phyloP scores from a whole-genome alignment of 2,888 invertebrate genomes.

The Yponomeuta evonymella region DNA sequence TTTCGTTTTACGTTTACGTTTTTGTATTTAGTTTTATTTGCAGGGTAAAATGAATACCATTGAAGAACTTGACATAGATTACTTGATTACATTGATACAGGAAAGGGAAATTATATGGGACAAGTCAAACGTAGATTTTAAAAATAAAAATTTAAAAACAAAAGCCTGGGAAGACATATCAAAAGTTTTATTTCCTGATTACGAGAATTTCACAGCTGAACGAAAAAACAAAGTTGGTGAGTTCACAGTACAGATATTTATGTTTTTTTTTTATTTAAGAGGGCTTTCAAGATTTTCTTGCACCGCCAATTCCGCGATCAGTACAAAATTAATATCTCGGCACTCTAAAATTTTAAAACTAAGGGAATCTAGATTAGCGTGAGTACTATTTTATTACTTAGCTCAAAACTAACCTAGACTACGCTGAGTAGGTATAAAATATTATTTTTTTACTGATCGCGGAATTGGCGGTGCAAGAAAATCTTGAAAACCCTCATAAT shows the following conservation, averaged over 20 bases:
- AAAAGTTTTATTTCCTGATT: too few species aligned
- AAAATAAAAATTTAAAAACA: constrained; percentile 19
- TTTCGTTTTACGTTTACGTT: constrained; percentile 18
- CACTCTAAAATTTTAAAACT: constrained; percentile 24
- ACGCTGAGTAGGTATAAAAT: constrained; percentile 19
- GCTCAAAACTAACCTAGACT: constrained; percentile 22
- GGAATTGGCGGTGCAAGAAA: too few species aligned
- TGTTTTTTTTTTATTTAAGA: constrained; percentile 18
- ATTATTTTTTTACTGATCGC: constrained; percentile 14
- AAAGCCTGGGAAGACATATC: too few species aligned
- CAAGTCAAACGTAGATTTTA: constrained; percentile 21
- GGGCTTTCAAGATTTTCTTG: neutral
- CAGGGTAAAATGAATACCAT: constrained; percentile 21
- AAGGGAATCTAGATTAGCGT: constrained; percentile 23
- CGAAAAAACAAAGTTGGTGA: constrained; percentile 25
- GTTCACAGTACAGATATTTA: constrained; percentile 20
- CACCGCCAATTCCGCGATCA: constrained; percentile 7
- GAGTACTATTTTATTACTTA: constrained; percentile 23
- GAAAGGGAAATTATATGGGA: constrained; percentile 23
- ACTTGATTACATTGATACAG: constrained; percentile 22
- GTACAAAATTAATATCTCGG: constrained; percentile 23
- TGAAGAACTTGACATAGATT: constrained; percentile 21
- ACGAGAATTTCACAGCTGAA: constrained; percentile 23
- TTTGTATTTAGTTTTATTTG: constrained; percentile 20
- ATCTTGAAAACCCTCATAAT: constrained; percentile 12